A percentile compares a stretch with the other conserved stretches of the same genome.
These are phyloP conservation scores for Laodelphax striatellus DNA, from an alignment of 1,140 invertebrate genomes.

Conservation along the genomic window DNA sequence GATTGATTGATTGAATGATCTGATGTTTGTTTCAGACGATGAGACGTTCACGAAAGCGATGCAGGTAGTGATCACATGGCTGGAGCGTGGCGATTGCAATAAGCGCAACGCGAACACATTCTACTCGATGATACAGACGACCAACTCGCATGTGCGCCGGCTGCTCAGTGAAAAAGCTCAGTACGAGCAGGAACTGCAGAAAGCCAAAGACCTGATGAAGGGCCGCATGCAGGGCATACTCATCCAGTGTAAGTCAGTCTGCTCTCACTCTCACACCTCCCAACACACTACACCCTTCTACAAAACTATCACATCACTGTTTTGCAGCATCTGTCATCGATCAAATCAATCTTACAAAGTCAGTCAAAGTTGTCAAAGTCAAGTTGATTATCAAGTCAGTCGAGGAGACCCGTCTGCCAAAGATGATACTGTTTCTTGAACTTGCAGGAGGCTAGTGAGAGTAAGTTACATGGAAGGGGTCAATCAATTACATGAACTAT, in stretches of 20 bases:
- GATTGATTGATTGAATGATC: not conserved
- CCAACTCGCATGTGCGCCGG: conserved; percentile 77
- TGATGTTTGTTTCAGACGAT: conserved; percentile 36
- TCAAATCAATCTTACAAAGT: too few species aligned
- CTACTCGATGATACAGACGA: conserved; percentile 89
- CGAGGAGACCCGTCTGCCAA: too few species aligned
- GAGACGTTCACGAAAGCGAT: conserved; percentile 64
- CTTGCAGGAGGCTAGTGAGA: too few species aligned
- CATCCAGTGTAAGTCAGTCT: conserved; percentile 66
- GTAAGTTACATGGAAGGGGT: too few species aligned
- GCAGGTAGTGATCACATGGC: conserved; percentile 72
- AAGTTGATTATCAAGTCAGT: too few species aligned
- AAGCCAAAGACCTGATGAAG: conserved; percentile 63
- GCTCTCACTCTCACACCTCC: not conserved
- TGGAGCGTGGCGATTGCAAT: conserved; percentile 82
- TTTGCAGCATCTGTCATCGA: too few species aligned
- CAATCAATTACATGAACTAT: too few species aligned
- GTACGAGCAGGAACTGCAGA: conserved; percentile 75
- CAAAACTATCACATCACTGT: too few species aligned
- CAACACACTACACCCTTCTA: too few species aligned
- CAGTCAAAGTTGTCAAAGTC: too few species aligned
- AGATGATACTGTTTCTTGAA: too few species aligned
- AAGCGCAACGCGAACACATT: conserved; percentile 81
- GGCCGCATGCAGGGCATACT: conserved; percentile 68
- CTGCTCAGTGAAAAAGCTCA: conserved; percentile 71